Evolutionary conservation across 1,140 invertebrate species (phyloP).

Genomic region (Lordiphosa stackelbergi): DNA sequence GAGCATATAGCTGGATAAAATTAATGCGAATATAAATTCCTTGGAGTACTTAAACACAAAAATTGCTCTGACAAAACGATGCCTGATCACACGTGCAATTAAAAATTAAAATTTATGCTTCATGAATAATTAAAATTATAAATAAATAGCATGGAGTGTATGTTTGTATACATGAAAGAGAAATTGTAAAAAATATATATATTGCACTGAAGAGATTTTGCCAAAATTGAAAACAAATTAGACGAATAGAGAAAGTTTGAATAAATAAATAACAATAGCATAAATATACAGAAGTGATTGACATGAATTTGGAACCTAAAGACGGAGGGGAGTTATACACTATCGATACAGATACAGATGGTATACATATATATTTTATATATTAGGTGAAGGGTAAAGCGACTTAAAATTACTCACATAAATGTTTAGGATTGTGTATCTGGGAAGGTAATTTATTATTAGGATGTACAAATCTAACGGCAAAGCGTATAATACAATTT

Average conservation of each 20-base stretch:
- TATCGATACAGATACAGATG: slow-evolving; percentile 16
- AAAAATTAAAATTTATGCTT: slow-evolving; percentile 24
- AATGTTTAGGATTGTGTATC: slow-evolving; percentile 25
- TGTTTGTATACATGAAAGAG: slow-evolving; percentile 29
- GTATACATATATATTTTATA: slow-evolving; percentile 12
- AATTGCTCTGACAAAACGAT: too few species aligned
- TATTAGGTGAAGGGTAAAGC: slow-evolving; percentile 8
- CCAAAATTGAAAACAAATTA: slow-evolving; percentile 33
- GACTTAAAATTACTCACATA: slow-evolving; percentile 45
- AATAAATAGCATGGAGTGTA: slow-evolving; percentile 57
- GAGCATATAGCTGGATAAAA: slow-evolving; percentile 19
- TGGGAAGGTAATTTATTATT: slow-evolving; percentile 17
- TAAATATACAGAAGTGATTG: slow-evolving; percentile 15
- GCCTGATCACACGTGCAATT: too few species aligned
- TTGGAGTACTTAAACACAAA: slow-evolving; percentile 34
- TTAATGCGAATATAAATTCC: slow-evolving; percentile 36
- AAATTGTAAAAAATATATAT: slow-evolving; percentile 25
- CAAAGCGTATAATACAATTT: slow-evolving; percentile 77
- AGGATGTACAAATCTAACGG: slow-evolving; percentile 66
- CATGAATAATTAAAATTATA: slow-evolving; percentile 32
- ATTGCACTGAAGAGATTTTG: slow-evolving; percentile 64
- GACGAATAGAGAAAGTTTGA: slow-evolving; percentile 14
- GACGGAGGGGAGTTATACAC: slow-evolving; percentile 7
- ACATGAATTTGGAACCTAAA: slow-evolving; percentile 14
- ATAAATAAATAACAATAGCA: slow-evolving; percentile 59